Evolutionary conservation across 2,888 invertebrate species (phyloP), one percentile per base, ranked within the genome.

Genomic region (Tanypteryx hageni): DNA sequence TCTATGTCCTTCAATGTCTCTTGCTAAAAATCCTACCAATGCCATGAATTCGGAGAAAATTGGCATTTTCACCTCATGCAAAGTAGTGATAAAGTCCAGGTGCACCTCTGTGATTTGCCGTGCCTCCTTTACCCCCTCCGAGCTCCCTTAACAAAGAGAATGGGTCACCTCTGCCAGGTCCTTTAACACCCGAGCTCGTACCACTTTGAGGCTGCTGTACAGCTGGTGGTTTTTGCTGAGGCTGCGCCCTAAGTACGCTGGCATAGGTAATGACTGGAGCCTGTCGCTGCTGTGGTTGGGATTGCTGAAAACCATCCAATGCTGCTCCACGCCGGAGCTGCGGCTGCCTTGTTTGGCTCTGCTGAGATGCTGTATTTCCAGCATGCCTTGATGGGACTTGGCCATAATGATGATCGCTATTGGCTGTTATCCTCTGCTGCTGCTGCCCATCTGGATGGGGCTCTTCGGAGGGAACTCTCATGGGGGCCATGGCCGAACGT

Each of bases 81-180:
- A 96, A 96, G 95, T 96, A 96, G 94, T 96, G 96, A 94, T 96
- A 96, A 94, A 96, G 95, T 93, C 96, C 96, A 93, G 94, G 94
- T 82, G 92, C 82, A 18, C 93, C 92, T 16, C 89, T 64, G n/a
- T 89, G 89, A 64, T 61, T 89, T 68, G 64, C 64, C 18, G 89
- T 16, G 83, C 94, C 93, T 58, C 93, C 92, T 94, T 95, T 95
- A 31, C 92, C 59, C 94, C 95, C 95, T 61, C 96, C 96, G 92
- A 96, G 94, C 93, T 96, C 95, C 92, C 96, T 94, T 93, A 96
- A 95, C 93, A 95, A 95, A 86, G 95, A 95, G 94, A 96, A 95
- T 22, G 95, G 95, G 94, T 95, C 96, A 93, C 93, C 94, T 93
- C 92, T 92, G 93, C 84, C 92, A 92, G 81, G 64, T 13, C 89